A percentile compares a stretch with the other conserved stretches of the same genome.
Evolutionary conservation across 2,888 invertebrate genomes (phyloP).

Genomic region (Pseudanteris insignis): DNA sequence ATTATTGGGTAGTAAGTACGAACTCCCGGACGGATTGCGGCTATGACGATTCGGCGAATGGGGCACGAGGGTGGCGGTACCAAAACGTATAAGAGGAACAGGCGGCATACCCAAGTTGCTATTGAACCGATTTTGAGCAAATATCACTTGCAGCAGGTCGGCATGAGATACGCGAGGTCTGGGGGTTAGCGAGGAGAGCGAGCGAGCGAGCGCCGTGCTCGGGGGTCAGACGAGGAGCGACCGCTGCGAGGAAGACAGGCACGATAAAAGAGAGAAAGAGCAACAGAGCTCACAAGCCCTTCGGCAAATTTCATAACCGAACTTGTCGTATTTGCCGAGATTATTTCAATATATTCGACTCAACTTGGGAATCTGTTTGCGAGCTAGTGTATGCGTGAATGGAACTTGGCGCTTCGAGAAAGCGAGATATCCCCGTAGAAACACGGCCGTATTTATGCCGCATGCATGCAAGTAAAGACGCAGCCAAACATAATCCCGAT

Average conservation of each 20-base stretch:
- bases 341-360: constrained; percentile 68
- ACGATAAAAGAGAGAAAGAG: constrained; percentile 45
- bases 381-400: constrained; percentile 66
- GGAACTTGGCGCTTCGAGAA: constrained; percentile 57
- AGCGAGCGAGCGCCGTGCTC: constrained; percentile 34
- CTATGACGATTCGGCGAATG: constrained; percentile 47
- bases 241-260: constrained; percentile 39
- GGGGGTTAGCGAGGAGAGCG: constrained; percentile 47
- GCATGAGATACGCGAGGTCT: constrained; percentile 48
- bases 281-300: constrained; percentile 64
- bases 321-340: constrained; percentile 68
- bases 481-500: constrained; percentile 45
- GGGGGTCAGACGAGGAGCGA: constrained; percentile 44
- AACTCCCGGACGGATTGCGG: constrained; percentile 46
- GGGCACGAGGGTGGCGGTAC: constrained; percentile 43
- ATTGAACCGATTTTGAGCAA: constrained; percentile 67
- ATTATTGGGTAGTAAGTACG: constrained; percentile 52
- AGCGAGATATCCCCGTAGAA: constrained; percentile 42
- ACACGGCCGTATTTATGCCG: constrained; percentile 38
- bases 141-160: constrained; percentile 64
- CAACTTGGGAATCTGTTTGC: constrained; percentile 66
- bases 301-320: constrained; percentile 68
- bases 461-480: constrained; percentile 40
- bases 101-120: constrained; percentile 65
- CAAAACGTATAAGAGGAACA: constrained; percentile 63